phyloP scores from a whole-genome alignment of 2,113 vertebrate genomes.

The Apistogramma diplotaenia region DNA sequence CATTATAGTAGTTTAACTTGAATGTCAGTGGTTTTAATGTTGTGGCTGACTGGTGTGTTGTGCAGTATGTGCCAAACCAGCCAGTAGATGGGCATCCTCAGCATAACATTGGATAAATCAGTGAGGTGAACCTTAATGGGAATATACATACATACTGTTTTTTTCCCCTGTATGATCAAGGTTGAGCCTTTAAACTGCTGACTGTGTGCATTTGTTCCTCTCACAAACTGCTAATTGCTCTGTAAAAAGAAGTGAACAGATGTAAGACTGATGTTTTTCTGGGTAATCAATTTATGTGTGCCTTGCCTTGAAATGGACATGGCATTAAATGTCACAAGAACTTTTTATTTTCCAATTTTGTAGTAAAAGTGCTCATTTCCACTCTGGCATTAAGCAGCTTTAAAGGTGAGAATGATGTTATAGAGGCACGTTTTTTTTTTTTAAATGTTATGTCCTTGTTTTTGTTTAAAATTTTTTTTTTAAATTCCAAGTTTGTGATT shows the following conservation, averaged over 20 bases:
- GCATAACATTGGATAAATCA: neutral
- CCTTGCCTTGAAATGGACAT: slow-evolving; percentile 18
- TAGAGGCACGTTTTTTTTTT: neutral
- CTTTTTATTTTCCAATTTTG: neutral
- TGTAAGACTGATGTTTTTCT: neutral
- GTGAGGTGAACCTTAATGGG: neutral
- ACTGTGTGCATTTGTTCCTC: neutral
- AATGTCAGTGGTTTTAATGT: neutral
- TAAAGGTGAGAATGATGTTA: slow-evolving; percentile 21
- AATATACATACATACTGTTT: neutral
- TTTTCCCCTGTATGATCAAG: neutral
- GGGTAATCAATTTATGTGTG: slow-evolving; percentile 37
- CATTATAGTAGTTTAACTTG: neutral
- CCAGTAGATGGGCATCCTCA: neutral
- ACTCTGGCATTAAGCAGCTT: slow-evolving; percentile 48
- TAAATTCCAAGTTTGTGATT: too few relatives aligned
- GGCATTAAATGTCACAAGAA: slow-evolving; percentile 15
- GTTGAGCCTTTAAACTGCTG: neutral
- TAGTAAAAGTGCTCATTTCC: slow-evolving; percentile 19
- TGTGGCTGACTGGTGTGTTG: neutral
- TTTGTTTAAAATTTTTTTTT: neutral
- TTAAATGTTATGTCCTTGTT: neutral
- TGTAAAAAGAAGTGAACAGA: neutral
- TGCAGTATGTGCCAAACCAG: slow-evolving; percentile 48
- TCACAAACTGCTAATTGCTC: neutral